Conservation (phyloP, 2,797 vertebrate species). For the Karalla daura region DNA sequence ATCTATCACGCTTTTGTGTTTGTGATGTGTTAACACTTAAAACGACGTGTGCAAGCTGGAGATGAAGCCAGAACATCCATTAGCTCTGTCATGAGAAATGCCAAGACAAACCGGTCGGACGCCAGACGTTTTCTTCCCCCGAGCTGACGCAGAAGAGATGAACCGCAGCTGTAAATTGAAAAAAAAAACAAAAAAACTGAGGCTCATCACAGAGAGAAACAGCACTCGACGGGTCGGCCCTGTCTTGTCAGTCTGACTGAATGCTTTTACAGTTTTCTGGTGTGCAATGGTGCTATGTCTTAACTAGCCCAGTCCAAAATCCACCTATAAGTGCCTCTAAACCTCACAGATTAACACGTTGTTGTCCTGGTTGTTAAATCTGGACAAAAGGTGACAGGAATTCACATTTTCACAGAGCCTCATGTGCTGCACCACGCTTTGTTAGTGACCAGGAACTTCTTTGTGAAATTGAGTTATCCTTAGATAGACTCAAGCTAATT, state of each 20-base stretch:
- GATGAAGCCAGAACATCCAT: slow-evolving; percentile 53
- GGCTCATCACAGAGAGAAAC: slow-evolving; percentile 24
- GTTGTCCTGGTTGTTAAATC: neutral
- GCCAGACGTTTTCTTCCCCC: slow-evolving; percentile 45
- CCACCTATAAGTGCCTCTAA: neutral
- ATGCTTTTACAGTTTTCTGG: neutral
- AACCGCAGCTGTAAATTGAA: slow-evolving; percentile 42
- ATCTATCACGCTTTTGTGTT: slow-evolving; percentile 20
- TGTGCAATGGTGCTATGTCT: no score
- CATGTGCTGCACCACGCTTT: neutral
- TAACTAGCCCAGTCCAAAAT: neutral
- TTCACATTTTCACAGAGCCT: neutral
- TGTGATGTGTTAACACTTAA: slow-evolving; percentile 34
- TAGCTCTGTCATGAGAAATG: slow-evolving; percentile 38
- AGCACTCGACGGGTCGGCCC: neutral
- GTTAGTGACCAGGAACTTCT: neutral
- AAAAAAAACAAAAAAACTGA: slow-evolving; percentile 38
- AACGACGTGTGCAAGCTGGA: slow-evolving; percentile 34
- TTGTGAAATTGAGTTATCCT: neutral
- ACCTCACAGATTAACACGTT: neutral
- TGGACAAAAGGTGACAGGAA: neutral
- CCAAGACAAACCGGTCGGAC: slow-evolving; percentile 54
- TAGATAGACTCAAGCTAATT: no score
- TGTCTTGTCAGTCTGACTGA: slow-evolving; percentile 1
- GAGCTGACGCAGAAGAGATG: slow-evolving; percentile 38